A percentile compares a stretch with the other conserved stretches of the same genome.
Conservation (phyloP, 2,113 vertebrate species). For the Monarcha castaneiventris region DNA sequence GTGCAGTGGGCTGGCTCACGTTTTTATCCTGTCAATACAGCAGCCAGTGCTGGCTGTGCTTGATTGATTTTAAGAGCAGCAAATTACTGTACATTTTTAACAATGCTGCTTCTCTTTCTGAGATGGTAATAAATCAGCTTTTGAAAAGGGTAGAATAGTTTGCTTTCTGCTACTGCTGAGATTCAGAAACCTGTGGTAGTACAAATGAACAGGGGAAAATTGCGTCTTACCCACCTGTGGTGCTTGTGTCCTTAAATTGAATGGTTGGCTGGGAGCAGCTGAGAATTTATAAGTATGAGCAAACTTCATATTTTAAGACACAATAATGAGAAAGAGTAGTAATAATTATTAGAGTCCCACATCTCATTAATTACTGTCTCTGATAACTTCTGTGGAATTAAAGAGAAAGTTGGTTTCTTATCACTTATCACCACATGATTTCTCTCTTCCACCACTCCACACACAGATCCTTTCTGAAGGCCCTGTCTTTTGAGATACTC, state of each 20-base stretch:
- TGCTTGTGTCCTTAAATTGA: not conserved
- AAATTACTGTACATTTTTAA: slow-evolving; percentile 29
- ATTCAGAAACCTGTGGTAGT: not conserved
- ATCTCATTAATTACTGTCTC: not conserved
- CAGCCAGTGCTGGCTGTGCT: not conserved
- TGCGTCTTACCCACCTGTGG: not conserved
- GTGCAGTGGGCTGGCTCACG: not conserved
- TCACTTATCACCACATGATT: not conserved
- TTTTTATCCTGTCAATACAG: not conserved
- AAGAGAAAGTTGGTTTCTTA: not conserved
- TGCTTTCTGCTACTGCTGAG: not conserved
- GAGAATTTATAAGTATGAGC: not conserved
- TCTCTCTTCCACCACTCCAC: not conserved
- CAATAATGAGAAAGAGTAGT: not conserved
- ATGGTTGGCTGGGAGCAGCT: not conserved
- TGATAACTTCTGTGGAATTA: not conserved
- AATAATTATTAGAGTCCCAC: not conserved
- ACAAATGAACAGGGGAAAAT: not conserved
- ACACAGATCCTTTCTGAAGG: not conserved
- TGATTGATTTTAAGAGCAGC: not conserved
- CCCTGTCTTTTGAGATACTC: not conserved
- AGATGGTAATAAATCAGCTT: not conserved
- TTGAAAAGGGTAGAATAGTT: not conserved
- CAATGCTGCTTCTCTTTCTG: not conserved
- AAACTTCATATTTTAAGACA: not conserved